Evolutionary conservation across 2,888 invertebrate genomes (phyloP), one percentile per base, ranked within the genome.

Genomic region (Blera fallax): DNA sequence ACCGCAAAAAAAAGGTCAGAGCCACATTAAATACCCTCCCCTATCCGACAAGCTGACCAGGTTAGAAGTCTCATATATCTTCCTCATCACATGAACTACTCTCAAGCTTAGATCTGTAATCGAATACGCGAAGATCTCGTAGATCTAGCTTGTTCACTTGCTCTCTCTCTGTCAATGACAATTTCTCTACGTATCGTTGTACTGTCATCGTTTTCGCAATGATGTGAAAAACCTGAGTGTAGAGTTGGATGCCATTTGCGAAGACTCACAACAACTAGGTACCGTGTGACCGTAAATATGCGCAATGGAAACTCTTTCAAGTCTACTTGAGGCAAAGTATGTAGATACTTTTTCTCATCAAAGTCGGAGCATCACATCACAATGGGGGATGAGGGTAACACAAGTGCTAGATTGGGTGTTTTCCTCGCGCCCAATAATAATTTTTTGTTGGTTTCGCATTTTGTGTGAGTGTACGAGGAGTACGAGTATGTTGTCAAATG

Each of bases 11-110:
- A 84, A 79, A 74, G 83, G 79, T 84, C 73, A 73, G 14, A 73
- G 48, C 52, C 65, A 54, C 65, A 64, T 69, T 18, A 37, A 14
- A 64, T 64, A 37, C 52, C 32, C 58, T 43, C 65, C 40, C 6
- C 18, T n/a, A 3, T 2, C 18, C 29, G 2, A 29, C 40, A 60
- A 52, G 14, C 43, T 73, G 67, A 50, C 69, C 79, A 79, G 79
- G 73, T 79, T 79, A 70, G 64, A 80, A 64, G 84, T 80, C 69
- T 84, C 80, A 80, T 70, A 76, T 74, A 43, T 84, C 80, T 50
- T 64, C 60, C 34, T 58, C 50, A 48, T 67, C 52, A 24, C 67
- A 56, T 14, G 40, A 34, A 27, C 69, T 52, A 54, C 54, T 37
- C 48, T 45, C 1, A 21, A 60, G 58, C 76, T 69, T 62, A 73